These are phyloP conservation scores for Jaculus jaculus DNA, from an alignment of 2,113 vertebrate genomes.

Conservation along the genomic window DNA sequence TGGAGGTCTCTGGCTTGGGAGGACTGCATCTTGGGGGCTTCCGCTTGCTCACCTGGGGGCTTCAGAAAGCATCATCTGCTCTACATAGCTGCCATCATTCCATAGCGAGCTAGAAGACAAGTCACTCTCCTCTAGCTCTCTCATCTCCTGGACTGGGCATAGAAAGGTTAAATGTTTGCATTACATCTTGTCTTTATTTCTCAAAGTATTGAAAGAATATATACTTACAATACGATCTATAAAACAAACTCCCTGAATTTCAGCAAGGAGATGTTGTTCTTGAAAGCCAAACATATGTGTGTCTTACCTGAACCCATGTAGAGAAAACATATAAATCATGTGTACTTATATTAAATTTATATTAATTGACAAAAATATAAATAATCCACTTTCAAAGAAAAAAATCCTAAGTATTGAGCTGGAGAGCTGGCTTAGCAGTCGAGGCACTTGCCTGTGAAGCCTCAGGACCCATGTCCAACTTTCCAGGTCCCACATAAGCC, in stretches of 20 bases:
- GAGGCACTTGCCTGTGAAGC: no score
- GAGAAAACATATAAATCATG: neutral
- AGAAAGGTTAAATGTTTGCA: neutral
- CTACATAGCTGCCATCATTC: neutral
- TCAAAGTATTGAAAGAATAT: neutral
- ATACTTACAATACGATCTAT: neutral
- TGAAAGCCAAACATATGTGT: neutral
- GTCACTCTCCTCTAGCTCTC: neutral
- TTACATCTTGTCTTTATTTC: neutral
- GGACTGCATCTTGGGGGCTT: neutral
- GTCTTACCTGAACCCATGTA: neutral
- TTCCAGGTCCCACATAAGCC: no score
- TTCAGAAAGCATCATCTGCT: neutral
- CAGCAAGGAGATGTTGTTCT: conserved; percentile 43
- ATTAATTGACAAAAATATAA: conserved; percentile 50
- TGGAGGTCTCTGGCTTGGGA: neutral
- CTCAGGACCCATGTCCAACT: no score
- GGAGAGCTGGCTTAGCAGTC: no score
- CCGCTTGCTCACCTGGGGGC: neutral
- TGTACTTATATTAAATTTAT: neutral
- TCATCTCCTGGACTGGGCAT: neutral
- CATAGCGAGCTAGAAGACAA: neutral
- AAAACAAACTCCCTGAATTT: neutral
- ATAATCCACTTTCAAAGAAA: conserved; percentile 51
- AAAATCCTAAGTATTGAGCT: neutral